Base-by-base conservation (phyloP, 1,140 invertebrate genomes). In the Drosophila asahinai region DNA sequence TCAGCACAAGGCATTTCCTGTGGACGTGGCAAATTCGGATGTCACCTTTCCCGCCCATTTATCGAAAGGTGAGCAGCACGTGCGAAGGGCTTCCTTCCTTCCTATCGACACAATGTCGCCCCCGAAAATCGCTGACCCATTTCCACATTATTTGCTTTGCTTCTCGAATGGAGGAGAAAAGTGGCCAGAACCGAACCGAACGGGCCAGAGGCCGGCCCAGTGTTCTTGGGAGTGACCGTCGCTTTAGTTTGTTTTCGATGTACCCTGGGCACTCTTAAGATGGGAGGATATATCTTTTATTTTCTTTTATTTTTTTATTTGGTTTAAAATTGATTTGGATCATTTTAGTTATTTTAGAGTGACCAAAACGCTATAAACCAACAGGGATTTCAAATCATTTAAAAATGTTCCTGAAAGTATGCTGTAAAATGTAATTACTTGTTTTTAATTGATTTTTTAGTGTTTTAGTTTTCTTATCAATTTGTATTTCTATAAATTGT, bases 91-190 rank as follows among this genome's bases (percentile, higher is more conserved):
- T 86, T 86, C 83, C 66, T 64, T 55, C 63, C 43, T 58, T 40
- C 5, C 36, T 51, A 70, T 71, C 65, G 61, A 60, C 64, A 67
- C 64, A 86, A 80, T 84, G 81, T 77, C 77, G 81, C 64, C 81
- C 81, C 76, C 83, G 63, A 86, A 86, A 86, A 86, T 81, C 74
- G 82, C 82, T 84, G 82, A 84, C 82, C 82, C 82, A 84, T 81
- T 81, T 83, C 47, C 51, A 72, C 60, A 72, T 63, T 74, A 71
- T 72, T 72, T 71, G 72, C 58, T 74, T 45, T 65, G 72, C 58
- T 15, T 63, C 62, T 54, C 49, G 33, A 36, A 40, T 27, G 27
- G 4, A 40, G 27, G 5, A 48, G 48, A 51, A 51, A 61, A 61
- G 68, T 58, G 52, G 42, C 30, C 17, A 54, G 33, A 57, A 19